Percentiles rank a stretch among this genome's conserved stretches.
Conservation (phyloP, 2,113 vertebrate genomes). For the Odobenus rosmarus region DNA sequence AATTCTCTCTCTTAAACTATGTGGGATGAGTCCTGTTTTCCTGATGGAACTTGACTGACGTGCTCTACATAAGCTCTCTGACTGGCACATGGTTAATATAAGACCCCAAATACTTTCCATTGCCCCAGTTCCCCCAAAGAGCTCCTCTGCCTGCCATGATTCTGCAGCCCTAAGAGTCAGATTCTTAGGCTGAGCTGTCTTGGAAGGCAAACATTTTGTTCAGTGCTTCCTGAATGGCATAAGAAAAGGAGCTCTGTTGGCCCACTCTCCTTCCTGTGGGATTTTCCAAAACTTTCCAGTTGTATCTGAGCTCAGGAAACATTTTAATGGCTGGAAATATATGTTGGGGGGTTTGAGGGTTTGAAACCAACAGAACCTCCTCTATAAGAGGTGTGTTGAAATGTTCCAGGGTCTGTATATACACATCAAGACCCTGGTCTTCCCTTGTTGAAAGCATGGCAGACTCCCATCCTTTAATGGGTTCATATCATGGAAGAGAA, state of each 20-base stretch:
- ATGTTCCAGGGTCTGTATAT: not conserved
- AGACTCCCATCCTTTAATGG: not conserved
- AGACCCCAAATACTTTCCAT: not conserved
- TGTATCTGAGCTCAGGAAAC: constrained; percentile 73
- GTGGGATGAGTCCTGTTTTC: not conserved
- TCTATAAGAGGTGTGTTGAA: constrained; percentile 51
- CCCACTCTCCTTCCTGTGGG: constrained; percentile 71
- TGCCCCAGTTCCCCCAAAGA: not conserved
- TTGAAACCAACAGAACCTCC: constrained; percentile 51
- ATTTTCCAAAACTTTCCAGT: constrained; percentile 81
- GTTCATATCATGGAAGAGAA: not conserved
- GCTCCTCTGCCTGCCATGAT: not conserved
- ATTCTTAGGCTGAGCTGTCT: constrained; percentile 35
- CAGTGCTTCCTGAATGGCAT: constrained; percentile 68
- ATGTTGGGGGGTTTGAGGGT: not conserved
- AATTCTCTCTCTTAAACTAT: constrained; percentile 32
- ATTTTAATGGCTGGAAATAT: constrained; percentile 77
- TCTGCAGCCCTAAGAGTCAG: not conserved
- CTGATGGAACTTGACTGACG: constrained; percentile 11
- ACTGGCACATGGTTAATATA: not conserved
- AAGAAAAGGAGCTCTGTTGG: constrained; percentile 74
- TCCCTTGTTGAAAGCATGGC: not conserved
- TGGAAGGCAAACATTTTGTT: constrained; percentile 56
- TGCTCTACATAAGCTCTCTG: not conserved
- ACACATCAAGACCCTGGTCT: not conserved